Conservation (phyloP, 2,888 invertebrate species). For the Zygogramma bicolorata region DNA sequence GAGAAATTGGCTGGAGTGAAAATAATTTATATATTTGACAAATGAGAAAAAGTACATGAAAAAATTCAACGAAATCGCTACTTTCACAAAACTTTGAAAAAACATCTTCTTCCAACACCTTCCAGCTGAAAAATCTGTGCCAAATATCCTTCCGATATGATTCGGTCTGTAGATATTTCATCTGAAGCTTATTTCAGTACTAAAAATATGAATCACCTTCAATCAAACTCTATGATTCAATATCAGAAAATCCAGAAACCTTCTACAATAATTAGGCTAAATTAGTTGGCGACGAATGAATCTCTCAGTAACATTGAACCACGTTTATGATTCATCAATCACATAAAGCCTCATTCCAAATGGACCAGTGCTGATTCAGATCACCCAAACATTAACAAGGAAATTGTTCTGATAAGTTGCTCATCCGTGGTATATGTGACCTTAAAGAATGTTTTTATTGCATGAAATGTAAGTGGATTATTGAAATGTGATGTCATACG, state of each 20-base stretch:
- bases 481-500: neutral
- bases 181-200: no score
- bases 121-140: no score
- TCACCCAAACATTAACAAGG: neutral
- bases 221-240: neutral
- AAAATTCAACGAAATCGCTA: no score
- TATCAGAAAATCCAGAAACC: neutral
- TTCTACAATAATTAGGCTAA: neutral
- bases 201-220: neutral
- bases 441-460: neutral
- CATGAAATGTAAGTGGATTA: neutral
- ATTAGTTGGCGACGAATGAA: neutral
- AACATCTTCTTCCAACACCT: no score
- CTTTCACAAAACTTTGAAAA: no score
- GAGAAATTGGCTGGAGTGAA: no score
- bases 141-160: no score
- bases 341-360: neutral
- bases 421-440: neutral
- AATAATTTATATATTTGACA: no score
- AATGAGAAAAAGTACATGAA: no score
- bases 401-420: neutral
- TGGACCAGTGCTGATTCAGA: neutral
- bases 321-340: neutral
- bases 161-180: no score
- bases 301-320: neutral